Evolutionary conservation across 1,140 invertebrate species (phyloP), one percentile per base, ranked within the genome.

Genomic region (Lysiphlebus fabarum): DNA sequence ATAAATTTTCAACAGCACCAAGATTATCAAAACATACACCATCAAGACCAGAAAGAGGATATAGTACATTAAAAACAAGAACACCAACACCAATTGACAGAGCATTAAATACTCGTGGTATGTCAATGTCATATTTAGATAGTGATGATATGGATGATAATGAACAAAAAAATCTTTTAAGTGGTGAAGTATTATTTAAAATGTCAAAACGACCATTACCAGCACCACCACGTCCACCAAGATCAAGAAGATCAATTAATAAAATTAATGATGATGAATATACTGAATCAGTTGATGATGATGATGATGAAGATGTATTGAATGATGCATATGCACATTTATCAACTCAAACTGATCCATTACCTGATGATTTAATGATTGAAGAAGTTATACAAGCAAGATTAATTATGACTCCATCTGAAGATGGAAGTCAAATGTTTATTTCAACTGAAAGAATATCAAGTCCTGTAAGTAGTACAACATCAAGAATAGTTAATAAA

Each of bases 131-230:
- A 42, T 87, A 86, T 65, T 83, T 83, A 42, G 84, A 86, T 73
- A 83, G 86, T 36, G 84, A 84, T 14, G 58, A 51, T 12, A 51
- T 51, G 6, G 49, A 51, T 49, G 81, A 82, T 0, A 71, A 73
- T 33, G 73, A 80, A 49, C 81, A 79, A 34, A 85, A 80, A 70
- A 79, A 87, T 67, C 70, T 90, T 38, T 82, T 86, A 53, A 89
- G 87, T 12, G 88, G 86, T 10, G 84, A 86, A 56, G 80, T 90
- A 8, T 80, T 91, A 1, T 86, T 84, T 65, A 91, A 88, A 77
- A 91, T 92, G 82, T 90, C 90, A 76, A 84, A 86, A 58, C 81
- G 90, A 61, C 90, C 90, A 0, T 69, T 92, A 56, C 90, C 90
- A n/a, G 85, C 90, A 8, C 90, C 90, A 0, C 90, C 90, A 6